Evolutionary conservation across 2,888 invertebrate species (phyloP), one percentile per base, ranked within the genome.

Genomic region (Pheosia gnoma): DNA sequence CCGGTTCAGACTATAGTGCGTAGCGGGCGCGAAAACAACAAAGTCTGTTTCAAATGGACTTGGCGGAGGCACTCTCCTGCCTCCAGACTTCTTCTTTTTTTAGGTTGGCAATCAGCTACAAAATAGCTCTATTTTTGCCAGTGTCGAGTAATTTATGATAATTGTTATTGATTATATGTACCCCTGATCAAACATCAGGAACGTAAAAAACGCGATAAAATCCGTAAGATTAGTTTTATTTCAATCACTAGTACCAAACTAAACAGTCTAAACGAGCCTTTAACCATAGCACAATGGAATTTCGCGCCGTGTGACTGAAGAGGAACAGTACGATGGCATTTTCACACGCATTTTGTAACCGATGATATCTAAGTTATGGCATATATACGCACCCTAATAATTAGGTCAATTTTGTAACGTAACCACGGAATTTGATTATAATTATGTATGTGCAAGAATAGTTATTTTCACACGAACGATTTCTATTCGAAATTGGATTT

Each of bases 351-450:
- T 53, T 53, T 37, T 37, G 53, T 37, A 53, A 53, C 53, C 37
- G 53, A 53, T 53, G 37, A 9, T 53, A 53, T 53, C 53, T 37
- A 11, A 38, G 38, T 53, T 53, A 53, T 53, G 53, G 53, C n/a
- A 53, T 53, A 11, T 53, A 9, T 37, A 53, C 37, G 53, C 53
- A 53, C 37, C 53, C 10, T 53, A 9, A 37, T 53, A 53, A 53
- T 37, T 53, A 11, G 53, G 53, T 37, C 53, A 38, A 53, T 5
- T 10, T 3, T 9, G 11, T 53, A 10, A 53, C 53, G 53, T 37
- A 53, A 53, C 11, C 4, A 3, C 7, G 4, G 53, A 53, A 53
- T 53, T 37, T 53, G 53, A 37, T 53, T 53, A 53, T 38, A 37
- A 37, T 53, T 36, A 53, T 53, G 37, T 53, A 38, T 53, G 37